Percentiles rank a stretch among this genome's conserved stretches.
phyloP scores from a whole-genome alignment of 2,113 vertebrate species.

The Propithecus coquereli region DNA sequence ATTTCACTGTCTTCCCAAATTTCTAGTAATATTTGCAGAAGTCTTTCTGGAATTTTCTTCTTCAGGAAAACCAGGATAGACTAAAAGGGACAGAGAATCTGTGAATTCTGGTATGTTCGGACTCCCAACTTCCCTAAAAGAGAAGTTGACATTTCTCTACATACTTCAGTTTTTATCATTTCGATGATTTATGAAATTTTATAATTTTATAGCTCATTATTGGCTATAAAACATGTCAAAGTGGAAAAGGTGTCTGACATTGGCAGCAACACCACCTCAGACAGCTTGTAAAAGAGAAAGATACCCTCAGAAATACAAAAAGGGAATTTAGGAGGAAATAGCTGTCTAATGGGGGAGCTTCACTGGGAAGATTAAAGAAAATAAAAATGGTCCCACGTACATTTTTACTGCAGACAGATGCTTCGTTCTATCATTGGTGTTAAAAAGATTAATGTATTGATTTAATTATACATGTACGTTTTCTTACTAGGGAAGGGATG shows the following conservation, averaged over 20 bases:
- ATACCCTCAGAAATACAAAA: neutral
- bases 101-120: no score
- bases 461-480: neutral
- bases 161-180: neutral
- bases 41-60: neutral
- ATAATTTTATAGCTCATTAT: neutral
- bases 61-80: neutral
- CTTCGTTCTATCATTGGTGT: neutral
- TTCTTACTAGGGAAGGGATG: neutral
- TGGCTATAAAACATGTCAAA: neutral
- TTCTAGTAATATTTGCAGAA: neutral
- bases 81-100: neutral
- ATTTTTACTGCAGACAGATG: neutral
- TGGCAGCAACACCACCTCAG: neutral
- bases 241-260: neutral
- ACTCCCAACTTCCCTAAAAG: fast-evolving
- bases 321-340: neutral
- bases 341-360: neutral
- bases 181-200: neutral
- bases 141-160: neutral
- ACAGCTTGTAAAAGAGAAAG: neutral
- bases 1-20: neutral
- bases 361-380: neutral
- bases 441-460: neutral
- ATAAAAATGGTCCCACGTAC: fast-evolving